phyloP scores from a whole-genome alignment of 2,888 invertebrate genomes.

The Timema podura region DNA sequence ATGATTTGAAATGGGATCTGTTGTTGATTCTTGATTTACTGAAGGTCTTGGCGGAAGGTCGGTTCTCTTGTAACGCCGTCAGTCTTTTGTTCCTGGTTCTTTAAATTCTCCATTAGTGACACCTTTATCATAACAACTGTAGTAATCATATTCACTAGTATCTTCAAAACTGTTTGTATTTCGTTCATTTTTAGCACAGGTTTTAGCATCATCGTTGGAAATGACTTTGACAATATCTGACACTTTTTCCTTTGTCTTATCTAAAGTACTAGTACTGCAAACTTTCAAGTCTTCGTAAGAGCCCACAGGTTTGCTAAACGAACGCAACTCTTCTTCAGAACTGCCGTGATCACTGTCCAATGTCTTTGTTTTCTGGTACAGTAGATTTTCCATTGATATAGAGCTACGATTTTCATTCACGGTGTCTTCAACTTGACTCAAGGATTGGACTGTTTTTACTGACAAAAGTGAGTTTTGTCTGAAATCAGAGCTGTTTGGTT shows the following conservation, averaged over 20 bases:
- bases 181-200: too few relatives aligned
- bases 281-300: too few relatives aligned
- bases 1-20: conserved; percentile 10
- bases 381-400: background rate
- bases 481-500: too few relatives aligned
- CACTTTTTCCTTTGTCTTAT: background rate
- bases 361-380: background rate
- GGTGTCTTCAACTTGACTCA: background rate
- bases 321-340: conserved; percentile 7
- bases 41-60: conserved; percentile 28
- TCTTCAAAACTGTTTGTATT: too few relatives aligned
- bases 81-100: conserved; percentile 19
- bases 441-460: too few relatives aligned
- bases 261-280: too few relatives aligned
- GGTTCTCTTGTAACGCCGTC: conserved; percentile 21
- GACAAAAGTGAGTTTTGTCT: too few relatives aligned
- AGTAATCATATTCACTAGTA: background rate
- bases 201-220: too few relatives aligned
- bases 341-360: background rate
- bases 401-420: background rate
- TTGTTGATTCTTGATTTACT: conserved; percentile 1
- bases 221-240: too few relatives aligned
- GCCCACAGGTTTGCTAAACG: too few relatives aligned
- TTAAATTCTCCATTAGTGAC: background rate
- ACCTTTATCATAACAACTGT: conserved; percentile 1